These are phyloP conservation scores for Pelodiscus sinensis DNA, from an alignment of 2,113 vertebrate genomes.

Conservation along the genomic window DNA sequence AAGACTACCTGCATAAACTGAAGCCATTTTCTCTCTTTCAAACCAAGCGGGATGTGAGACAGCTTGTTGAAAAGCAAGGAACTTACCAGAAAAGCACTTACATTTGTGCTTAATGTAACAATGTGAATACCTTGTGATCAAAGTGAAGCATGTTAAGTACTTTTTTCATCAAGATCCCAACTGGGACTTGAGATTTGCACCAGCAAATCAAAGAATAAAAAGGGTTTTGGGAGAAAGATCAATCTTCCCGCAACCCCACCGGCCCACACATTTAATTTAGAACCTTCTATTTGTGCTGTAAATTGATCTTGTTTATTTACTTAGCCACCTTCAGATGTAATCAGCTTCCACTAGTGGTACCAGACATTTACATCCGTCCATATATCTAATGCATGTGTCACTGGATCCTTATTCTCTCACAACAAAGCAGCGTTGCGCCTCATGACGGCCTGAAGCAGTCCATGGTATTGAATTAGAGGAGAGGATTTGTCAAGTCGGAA, in stretches of 20 bases:
- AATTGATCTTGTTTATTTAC: background rate
- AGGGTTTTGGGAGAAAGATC: background rate
- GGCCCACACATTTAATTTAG: background rate
- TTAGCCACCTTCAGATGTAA: background rate
- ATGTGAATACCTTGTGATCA: background rate
- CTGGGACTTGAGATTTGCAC: background rate
- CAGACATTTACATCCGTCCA: background rate
- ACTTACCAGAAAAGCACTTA: background rate
- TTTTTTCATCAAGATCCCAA: background rate
- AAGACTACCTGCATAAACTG: background rate
- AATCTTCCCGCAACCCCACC: background rate
- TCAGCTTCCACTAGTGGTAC: background rate
- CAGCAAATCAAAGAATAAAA: slow-evolving; percentile 31
- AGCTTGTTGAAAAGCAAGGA: background rate
- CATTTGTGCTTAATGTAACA: slow-evolving; percentile 43
- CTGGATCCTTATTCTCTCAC: background rate
- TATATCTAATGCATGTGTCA: background rate
- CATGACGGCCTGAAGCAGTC: background rate
- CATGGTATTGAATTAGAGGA: slow-evolving; percentile 11
- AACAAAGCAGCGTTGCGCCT: background rate
- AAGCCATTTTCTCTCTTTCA: background rate
- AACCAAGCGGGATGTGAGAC: background rate
- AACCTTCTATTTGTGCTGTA: fast-evolving
- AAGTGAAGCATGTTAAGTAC: slow-evolving; percentile 31
- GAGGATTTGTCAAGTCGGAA: background rate